A percentile compares a stretch with the other conserved stretches of the same genome.
Evolutionary conservation across 1,140 invertebrate species (phyloP).

Genomic region (Drosophila orosa): DNA sequence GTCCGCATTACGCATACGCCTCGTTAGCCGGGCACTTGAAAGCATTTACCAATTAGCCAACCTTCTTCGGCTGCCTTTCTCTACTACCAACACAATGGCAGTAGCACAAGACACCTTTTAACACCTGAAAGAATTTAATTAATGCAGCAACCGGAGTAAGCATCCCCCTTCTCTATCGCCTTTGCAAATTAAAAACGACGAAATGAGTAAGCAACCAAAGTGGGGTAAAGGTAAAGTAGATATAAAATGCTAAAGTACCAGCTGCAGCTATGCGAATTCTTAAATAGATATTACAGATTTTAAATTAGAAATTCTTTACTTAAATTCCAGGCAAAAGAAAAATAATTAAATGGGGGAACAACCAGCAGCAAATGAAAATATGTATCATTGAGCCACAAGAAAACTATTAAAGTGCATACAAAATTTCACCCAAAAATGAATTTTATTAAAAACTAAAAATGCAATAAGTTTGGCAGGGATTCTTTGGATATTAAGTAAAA

Average conservation of each 20-base stretch:
- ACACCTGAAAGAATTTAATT: slow-evolving; percentile 74
- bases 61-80: neutral
- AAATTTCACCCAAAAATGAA: neutral
- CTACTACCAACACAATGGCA: slow-evolving; percentile 7
- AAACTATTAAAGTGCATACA: neutral
- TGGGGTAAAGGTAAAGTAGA: slow-evolving; percentile 10
- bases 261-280: slow-evolving; percentile 12
- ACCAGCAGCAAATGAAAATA: slow-evolving; percentile 3
- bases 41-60: slow-evolving; percentile 64
- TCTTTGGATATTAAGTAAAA: neutral
- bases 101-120: slow-evolving; percentile 45
- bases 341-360: slow-evolving; percentile 20
- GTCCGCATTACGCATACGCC: slow-evolving; percentile 57
- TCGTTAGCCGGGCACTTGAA: slow-evolving; percentile 39
- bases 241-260: slow-evolving; percentile 33
- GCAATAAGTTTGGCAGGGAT: neutral
- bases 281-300: slow-evolving; percentile 12
- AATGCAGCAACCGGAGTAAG: slow-evolving; percentile 57
- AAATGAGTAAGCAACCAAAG: slow-evolving; percentile 43
- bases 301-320: neutral
- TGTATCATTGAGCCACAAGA: neutral
- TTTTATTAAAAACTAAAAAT: slow-evolving; percentile 5
- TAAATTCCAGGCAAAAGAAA: neutral
- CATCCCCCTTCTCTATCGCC: neutral
- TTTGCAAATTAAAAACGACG: slow-evolving; percentile 59